Conservation (phyloP, 2,113 vertebrate genomes). For the Scolopax mira region DNA sequence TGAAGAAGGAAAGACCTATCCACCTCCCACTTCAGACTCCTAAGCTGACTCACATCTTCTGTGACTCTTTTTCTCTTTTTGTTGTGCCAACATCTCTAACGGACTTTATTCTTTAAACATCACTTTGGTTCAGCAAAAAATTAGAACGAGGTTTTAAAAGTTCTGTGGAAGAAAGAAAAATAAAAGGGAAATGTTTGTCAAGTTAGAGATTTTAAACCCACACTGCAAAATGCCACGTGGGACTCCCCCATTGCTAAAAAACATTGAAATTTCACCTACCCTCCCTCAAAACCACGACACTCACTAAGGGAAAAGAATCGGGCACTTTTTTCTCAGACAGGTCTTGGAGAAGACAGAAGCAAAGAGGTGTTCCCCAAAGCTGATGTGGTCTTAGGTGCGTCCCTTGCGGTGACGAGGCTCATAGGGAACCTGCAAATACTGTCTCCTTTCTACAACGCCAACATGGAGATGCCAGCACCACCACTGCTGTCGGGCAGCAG, state of each 20-base stretch:
- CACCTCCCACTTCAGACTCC: background rate
- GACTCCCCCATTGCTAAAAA: background rate
- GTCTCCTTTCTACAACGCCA: background rate
- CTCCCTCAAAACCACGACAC: background rate
- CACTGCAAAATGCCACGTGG: background rate
- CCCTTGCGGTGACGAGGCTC: rapidly evolving
- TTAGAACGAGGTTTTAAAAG: background rate
- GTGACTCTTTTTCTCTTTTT: background rate
- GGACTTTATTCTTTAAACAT: background rate
- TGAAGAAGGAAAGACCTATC: background rate
- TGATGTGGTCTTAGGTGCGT: background rate
- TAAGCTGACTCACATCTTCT: background rate
- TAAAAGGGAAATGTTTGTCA: background rate
- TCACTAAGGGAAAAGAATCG: background rate
- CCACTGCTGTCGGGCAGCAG: background rate
- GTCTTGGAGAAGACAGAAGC: background rate
- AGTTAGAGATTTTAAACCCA: slow-evolving; percentile 24
- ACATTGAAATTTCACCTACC: background rate
- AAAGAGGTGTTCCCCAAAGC: background rate
- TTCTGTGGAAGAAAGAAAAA: background rate
- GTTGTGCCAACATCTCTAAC: background rate
- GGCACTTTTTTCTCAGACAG: background rate
- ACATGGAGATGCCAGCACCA: rapidly evolving
- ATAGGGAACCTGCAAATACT: background rate
- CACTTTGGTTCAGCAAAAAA: background rate